phyloP scores from a whole-genome alignment of 2,888 invertebrate species.

The Stenoptilia bipunctidactyla region DNA sequence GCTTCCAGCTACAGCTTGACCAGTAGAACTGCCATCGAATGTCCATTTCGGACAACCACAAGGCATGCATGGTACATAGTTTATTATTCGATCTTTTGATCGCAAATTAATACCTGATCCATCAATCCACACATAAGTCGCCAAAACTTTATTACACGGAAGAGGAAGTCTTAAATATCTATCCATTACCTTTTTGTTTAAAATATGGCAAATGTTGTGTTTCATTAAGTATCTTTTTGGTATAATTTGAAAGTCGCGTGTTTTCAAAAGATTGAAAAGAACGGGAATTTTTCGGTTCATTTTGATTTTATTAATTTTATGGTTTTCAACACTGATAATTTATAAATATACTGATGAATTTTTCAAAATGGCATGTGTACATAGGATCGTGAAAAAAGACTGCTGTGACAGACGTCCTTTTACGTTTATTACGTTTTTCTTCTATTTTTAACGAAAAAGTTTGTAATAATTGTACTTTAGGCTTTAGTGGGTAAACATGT shows the following conservation, averaged over 20 bases:
- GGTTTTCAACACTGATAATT: too few species aligned
- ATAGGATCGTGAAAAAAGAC: too few species aligned
- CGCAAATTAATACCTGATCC: slow-evolving; percentile 80
- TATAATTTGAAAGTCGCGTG: slow-evolving; percentile 2
- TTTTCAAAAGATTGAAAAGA: not conserved
- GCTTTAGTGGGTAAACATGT: slow-evolving; percentile 41
- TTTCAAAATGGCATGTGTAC: too few species aligned
- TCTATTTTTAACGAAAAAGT: too few species aligned
- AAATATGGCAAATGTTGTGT: slow-evolving; percentile 53
- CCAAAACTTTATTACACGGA: slow-evolving; percentile 71
- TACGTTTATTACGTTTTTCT: too few species aligned
- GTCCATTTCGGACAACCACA: slow-evolving; percentile 82
- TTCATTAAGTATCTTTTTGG: slow-evolving; percentile 35
- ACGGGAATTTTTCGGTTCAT: too few species aligned
- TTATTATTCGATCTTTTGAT: slow-evolving; percentile 76
- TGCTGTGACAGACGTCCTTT: too few species aligned
- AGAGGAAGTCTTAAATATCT: slow-evolving; percentile 56
- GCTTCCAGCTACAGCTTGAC: slow-evolving; percentile 84
- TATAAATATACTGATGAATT: too few species aligned
- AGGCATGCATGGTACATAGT: slow-evolving; percentile 68
- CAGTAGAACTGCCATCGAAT: slow-evolving; percentile 94
- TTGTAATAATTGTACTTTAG: too few species aligned
- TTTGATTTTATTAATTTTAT: too few species aligned
- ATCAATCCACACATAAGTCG: slow-evolving; percentile 85
- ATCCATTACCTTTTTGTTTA: slow-evolving; percentile 56